Evolutionary conservation across 2,797 vertebrate genomes (phyloP).

Genomic region (Todus mexicanus): DNA sequence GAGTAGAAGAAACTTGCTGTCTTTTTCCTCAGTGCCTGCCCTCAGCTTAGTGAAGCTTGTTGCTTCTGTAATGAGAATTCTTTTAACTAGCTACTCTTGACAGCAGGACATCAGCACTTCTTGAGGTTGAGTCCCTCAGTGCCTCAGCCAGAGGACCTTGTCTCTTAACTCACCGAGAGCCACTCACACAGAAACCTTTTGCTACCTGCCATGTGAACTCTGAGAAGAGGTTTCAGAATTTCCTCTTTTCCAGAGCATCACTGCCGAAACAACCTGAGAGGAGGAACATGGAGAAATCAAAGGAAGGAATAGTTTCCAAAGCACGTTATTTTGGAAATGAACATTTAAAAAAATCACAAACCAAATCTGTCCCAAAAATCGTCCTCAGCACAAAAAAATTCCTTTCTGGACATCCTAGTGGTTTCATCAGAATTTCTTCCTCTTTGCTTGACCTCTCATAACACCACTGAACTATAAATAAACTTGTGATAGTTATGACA

Average conservation of each 20-base stretch:
- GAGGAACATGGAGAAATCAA: not conserved
- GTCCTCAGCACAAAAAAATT: not conserved
- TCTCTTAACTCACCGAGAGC: not conserved
- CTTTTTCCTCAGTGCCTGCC: not conserved
- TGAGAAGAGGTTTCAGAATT: not conserved
- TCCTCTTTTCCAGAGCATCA: not conserved
- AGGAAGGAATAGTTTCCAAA: not conserved
- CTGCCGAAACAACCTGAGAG: not conserved
- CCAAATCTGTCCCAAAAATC: not conserved
- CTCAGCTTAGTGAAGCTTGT: not conserved
- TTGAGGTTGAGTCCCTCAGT: not conserved
- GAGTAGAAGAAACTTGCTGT: not conserved
- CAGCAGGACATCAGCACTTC: not conserved
- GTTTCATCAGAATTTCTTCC: not conserved
- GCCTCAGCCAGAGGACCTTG: not conserved
- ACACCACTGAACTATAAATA: conserved; percentile 7
- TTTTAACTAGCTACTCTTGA: not conserved
- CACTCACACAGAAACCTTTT: not conserved
- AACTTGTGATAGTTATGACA: conserved; percentile 13
- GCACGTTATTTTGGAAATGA: not conserved
- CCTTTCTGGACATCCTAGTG: not conserved
- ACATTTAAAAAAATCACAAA: not conserved
- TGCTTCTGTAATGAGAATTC: not conserved
- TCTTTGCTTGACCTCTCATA: conserved; percentile 24
- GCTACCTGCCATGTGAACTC: not conserved